These are phyloP conservation scores for Acleris laterana DNA, from an alignment of 2,888 invertebrate species.

Conservation along the genomic window DNA sequence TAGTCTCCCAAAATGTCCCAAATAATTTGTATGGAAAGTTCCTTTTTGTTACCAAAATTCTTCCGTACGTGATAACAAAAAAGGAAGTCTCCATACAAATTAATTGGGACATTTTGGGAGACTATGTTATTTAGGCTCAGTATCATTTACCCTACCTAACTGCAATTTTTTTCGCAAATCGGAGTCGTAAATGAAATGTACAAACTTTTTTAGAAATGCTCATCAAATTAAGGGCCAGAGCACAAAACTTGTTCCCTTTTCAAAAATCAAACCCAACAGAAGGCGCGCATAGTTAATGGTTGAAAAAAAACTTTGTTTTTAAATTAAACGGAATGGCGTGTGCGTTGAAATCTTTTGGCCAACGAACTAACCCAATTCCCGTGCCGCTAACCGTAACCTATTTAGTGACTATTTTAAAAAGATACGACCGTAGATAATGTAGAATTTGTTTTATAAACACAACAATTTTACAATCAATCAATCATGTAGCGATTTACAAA, in stretches of 20 bases:
- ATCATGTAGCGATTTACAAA: conserved; percentile 3
- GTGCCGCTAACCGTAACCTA: conserved; percentile 57
- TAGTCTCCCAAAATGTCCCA: too few relatives aligned
- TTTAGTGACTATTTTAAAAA: conserved; percentile 50
- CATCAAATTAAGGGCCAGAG: not conserved
- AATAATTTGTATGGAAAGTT: too few relatives aligned
- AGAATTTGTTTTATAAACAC: conserved; percentile 23
- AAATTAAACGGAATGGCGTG: conserved; percentile 35
- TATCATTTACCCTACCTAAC: too few relatives aligned
- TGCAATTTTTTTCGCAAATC: too few relatives aligned
- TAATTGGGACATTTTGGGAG: too few relatives aligned
- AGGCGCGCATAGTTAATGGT: not conserved
- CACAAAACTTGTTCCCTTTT: not conserved
- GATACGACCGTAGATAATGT: conserved; percentile 52
- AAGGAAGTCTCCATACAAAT: too few relatives aligned
- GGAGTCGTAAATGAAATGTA: too few relatives aligned
- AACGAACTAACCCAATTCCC: conserved; percentile 50
- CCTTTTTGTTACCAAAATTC: too few relatives aligned
- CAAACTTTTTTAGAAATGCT: too few relatives aligned
- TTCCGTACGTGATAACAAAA: too few relatives aligned
- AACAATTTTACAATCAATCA: conserved; percentile 16
- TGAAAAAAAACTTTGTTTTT: conserved; percentile 24
- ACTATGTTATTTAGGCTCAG: too few relatives aligned
- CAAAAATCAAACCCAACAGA: not conserved
- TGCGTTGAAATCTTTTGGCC: conserved; percentile 61